phyloP scores from a whole-genome alignment of 2,113 vertebrate species.

The Eulacestoma nigropectus region DNA sequence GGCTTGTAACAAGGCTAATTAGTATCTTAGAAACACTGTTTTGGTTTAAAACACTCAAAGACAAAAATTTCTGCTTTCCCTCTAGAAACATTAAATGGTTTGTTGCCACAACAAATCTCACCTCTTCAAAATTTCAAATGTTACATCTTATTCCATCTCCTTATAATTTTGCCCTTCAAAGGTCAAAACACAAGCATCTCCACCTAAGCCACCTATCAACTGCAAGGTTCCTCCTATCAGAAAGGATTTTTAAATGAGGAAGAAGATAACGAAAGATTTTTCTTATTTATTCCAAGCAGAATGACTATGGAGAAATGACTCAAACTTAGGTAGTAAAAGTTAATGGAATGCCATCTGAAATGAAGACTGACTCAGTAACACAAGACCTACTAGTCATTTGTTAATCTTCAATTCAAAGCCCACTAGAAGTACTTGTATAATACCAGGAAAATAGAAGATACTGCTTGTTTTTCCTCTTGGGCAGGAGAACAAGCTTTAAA shows the following conservation, averaged over 20 bases:
- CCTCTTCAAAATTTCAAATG: neutral
- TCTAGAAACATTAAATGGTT: neutral
- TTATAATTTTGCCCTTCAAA: neutral
- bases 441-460: neutral
- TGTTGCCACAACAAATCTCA: neutral
- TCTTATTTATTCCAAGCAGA: neutral
- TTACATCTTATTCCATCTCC: neutral
- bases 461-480: neutral
- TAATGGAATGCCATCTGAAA: conserved; percentile 3
- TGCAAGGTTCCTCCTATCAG: neutral
- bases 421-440: neutral
- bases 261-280: neutral
- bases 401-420: neutral
- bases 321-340: neutral
- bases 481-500: neutral
- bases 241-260: neutral
- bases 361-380: conserved; percentile 35
- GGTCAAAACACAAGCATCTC: neutral
- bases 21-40: neutral
- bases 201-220: neutral
- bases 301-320: neutral
- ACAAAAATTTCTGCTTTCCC: neutral
- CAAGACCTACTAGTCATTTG: neutral
- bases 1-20: neutral
- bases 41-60: neutral